These are phyloP conservation scores for Sebastes iracundus DNA, from an alignment of 2,797 vertebrate genomes.

Conservation along the genomic window DNA sequence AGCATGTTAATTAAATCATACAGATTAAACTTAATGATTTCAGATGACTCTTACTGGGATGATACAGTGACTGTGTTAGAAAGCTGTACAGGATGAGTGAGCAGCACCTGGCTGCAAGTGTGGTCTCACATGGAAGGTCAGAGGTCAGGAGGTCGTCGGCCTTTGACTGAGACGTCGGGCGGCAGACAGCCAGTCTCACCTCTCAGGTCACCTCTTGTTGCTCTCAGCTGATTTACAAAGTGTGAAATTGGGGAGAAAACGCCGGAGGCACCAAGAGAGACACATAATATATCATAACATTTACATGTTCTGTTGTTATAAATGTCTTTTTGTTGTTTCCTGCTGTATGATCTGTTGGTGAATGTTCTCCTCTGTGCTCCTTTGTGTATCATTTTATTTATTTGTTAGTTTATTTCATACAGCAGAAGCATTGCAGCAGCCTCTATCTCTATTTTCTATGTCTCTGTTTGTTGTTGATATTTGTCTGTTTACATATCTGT, in stretches of 20 bases:
- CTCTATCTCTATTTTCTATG: too few relatives aligned
- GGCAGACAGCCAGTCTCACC: conserved; percentile 49
- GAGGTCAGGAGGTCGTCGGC: conserved; percentile 40
- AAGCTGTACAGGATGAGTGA: not conserved
- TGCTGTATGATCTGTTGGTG: not conserved
- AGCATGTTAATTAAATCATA: not conserved
- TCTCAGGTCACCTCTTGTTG: conserved; percentile 1
- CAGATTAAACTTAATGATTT: not conserved
- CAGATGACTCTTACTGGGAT: fast-evolving
- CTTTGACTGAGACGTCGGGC: conserved; percentile 29
- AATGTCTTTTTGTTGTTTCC: not conserved
- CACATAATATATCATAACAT: fast-evolving
- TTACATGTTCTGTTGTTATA: not conserved
- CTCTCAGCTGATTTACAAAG: conserved; percentile 34
- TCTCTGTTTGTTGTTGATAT: too few relatives aligned
- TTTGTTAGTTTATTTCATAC: not conserved
- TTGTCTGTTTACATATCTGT: too few relatives aligned
- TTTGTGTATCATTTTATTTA: not conserved
- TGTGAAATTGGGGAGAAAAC: not conserved
- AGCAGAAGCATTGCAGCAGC: not conserved
- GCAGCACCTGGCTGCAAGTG: conserved; percentile 5
- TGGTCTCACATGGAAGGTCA: conserved; percentile 17
- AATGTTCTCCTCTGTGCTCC: not conserved
- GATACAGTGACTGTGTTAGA: not conserved
- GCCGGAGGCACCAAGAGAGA: not conserved